phyloP scores from a whole-genome alignment of 2,888 invertebrate genomes.

The Balanococcus diminutus region DNA sequence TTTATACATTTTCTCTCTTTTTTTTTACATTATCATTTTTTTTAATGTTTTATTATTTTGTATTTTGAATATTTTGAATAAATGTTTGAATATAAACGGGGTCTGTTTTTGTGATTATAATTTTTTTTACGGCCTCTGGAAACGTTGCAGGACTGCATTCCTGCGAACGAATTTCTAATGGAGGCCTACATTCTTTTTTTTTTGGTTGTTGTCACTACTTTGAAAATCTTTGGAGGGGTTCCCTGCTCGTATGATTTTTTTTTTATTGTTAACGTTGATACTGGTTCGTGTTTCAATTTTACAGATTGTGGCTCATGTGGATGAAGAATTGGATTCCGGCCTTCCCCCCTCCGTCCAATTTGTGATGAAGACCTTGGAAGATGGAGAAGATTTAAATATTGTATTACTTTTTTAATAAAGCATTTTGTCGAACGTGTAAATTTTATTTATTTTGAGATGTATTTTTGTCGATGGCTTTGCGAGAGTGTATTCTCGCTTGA shows the following conservation, averaged over 20 bases:
- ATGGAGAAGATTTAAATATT: background rate
- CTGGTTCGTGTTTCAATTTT: background rate
- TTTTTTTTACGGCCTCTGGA: background rate
- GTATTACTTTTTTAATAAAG: background rate
- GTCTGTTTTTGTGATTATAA: background rate
- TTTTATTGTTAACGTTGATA: background rate
- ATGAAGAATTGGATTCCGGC: background rate
- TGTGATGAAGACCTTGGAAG: background rate
- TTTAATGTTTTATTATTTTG: conserved; percentile 52
- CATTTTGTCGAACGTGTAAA: background rate
- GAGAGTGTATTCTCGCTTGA: background rate
- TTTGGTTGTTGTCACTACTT: conserved; percentile 28
- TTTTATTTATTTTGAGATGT: background rate
- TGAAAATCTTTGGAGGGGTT: background rate
- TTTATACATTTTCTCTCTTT: conserved; percentile 37
- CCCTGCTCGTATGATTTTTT: background rate
- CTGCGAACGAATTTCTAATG: background rate
- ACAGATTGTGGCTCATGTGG: background rate
- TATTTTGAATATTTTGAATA: conserved; percentile 51
- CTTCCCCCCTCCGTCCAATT: background rate
- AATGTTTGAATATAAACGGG: conserved; percentile 45
- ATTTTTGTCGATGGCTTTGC: conserved; percentile 17
- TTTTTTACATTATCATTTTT: conserved; percentile 38
- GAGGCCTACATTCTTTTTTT: conserved; percentile 10
- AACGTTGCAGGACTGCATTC: background rate